Evolutionary conservation across 2,888 invertebrate genomes (phyloP).

Genomic region (Cecidostiba fungosa): DNA sequence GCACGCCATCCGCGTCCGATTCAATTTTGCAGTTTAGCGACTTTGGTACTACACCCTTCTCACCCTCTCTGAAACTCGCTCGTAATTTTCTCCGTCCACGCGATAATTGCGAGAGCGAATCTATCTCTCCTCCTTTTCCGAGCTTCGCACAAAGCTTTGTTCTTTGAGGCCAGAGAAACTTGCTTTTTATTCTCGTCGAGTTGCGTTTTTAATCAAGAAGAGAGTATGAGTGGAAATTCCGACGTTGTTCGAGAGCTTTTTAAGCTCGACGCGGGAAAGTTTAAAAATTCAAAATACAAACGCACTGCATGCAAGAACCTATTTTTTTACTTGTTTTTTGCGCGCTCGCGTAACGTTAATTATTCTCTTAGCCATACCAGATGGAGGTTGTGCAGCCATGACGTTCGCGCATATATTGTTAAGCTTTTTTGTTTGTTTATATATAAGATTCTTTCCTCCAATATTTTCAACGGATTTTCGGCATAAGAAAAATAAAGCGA

Average conservation of each 20-base stretch:
- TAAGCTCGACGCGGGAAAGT: no score
- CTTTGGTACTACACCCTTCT: constrained; percentile 2
- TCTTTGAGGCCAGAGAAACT: not conserved
- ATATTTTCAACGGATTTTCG: no score
- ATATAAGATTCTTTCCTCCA: no score
- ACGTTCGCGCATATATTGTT: no score
- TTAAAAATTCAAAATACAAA: not conserved
- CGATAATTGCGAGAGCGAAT: not conserved
- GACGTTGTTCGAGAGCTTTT: no score
- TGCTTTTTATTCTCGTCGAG: not conserved
- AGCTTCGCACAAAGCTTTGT: not conserved
- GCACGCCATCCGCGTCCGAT: constrained; percentile 8
- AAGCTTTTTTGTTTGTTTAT: no score
- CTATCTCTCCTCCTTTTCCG: not conserved
- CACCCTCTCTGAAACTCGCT: not conserved
- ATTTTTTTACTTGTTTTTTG: no score
- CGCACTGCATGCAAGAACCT: no score
- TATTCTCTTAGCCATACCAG: no score
- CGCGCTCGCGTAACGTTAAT: no score
- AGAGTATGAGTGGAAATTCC: not conserved
- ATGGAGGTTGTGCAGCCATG: no score
- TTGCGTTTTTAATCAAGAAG: not conserved
- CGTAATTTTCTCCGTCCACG: constrained; percentile 14
- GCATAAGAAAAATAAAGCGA: no score
- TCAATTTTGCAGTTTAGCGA: constrained; percentile 33